Evolutionary conservation across 2,113 vertebrate species (phyloP).

Genomic region (Anarrhichthys ocellatus): DNA sequence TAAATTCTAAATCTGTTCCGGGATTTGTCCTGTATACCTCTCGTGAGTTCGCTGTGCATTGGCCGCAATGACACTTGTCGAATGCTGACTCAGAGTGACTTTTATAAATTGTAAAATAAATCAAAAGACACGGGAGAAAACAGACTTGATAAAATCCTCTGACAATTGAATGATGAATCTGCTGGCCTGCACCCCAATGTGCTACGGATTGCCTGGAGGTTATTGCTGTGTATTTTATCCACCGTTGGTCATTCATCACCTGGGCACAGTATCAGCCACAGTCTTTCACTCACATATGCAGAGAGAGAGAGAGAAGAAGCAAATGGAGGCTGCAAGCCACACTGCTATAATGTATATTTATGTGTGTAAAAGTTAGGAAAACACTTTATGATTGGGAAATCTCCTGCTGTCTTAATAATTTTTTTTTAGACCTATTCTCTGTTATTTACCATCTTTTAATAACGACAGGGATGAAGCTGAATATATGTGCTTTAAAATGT

Average conservation of each 20-base stretch:
- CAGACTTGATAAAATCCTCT: constrained; percentile 81
- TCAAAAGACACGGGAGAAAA: constrained; percentile 76
- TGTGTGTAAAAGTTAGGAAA: constrained; percentile 20
- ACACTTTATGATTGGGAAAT: background rate
- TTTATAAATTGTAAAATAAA: constrained; percentile 84
- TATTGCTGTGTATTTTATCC: constrained; percentile 85
- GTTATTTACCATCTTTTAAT: background rate
- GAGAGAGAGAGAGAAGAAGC: background rate
- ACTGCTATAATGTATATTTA: constrained; percentile 7
- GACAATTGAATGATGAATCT: constrained; percentile 86
- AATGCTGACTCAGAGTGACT: constrained; percentile 74
- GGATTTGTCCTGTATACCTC: constrained; percentile 8
- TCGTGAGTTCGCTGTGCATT: constrained; percentile 17
- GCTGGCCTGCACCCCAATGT: constrained; percentile 66
- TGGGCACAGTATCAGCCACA: constrained; percentile 63
- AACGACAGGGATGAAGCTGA: background rate
- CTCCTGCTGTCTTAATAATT: background rate
- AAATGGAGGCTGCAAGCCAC: constrained; percentile 4
- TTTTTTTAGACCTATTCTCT: background rate
- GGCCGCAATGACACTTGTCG: constrained; percentile 51
- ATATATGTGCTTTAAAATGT: background rate
- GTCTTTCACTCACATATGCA: constrained; percentile 64
- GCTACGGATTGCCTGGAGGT: constrained; percentile 81
- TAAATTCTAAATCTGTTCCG: constrained; percentile 5
- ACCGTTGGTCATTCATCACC: constrained; percentile 83